Conservation (phyloP, 2,888 invertebrate species). For the Cephonodes hylas region DNA sequence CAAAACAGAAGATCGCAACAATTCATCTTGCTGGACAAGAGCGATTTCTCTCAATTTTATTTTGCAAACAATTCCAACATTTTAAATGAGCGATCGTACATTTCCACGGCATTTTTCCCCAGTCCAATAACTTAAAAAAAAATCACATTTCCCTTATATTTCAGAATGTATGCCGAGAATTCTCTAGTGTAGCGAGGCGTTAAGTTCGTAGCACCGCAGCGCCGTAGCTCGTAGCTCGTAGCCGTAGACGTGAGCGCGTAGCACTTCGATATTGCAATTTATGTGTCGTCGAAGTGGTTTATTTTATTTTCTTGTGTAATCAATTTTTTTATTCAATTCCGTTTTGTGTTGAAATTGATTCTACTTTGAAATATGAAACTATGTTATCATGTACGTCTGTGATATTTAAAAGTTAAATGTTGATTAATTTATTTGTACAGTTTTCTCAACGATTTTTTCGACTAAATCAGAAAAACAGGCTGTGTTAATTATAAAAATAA, state of each 20-base stretch:
- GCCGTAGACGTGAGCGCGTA: slow-evolving; percentile 5
- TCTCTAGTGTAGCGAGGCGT: slow-evolving; percentile 7
- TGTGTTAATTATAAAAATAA: too few relatives aligned
- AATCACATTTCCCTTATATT: background rate
- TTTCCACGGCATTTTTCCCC: background rate
- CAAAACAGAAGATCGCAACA: too few relatives aligned
- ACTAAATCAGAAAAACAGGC: too few relatives aligned
- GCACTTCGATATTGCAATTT: slow-evolving; percentile 10
- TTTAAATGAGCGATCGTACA: background rate
- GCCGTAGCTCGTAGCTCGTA: background rate
- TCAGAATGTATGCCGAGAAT: slow-evolving; percentile 5
- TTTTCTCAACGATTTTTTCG: too few relatives aligned
- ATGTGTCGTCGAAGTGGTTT: slow-evolving; percentile 2
- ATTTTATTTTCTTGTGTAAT: slow-evolving; percentile 4
- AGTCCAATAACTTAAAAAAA: slow-evolving; percentile 2
- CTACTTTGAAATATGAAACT: background rate
- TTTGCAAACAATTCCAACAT: background rate
- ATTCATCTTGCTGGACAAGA: too few relatives aligned
- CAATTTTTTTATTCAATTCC: background rate
- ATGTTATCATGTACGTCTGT: too few relatives aligned
- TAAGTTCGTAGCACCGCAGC: slow-evolving; percentile 4
- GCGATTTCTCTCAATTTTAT: background rate
- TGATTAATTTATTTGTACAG: too few relatives aligned
- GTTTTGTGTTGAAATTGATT: background rate
- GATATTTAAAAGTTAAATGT: too few relatives aligned